Percentiles rank a stretch among this genome's conserved stretches.
phyloP scores from a whole-genome alignment of 2,113 vertebrate genomes.

The Heliornis fulica region DNA sequence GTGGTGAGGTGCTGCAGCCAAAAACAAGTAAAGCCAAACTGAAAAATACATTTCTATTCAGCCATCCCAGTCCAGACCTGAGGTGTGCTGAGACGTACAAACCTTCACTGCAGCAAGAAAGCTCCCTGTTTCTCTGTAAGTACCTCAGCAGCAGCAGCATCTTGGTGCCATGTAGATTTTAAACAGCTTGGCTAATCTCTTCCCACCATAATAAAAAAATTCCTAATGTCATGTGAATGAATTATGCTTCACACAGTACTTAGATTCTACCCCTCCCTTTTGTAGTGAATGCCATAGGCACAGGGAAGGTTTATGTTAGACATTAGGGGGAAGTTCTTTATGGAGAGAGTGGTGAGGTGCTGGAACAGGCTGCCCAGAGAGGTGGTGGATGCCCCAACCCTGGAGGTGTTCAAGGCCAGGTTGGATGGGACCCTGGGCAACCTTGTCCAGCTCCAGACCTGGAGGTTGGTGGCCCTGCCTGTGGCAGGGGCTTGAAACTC shows the following conservation, averaged over 20 bases:
- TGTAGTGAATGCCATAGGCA: accelerated
- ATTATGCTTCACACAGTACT: not conserved
- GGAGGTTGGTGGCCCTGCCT: no score
- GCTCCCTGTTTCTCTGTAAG: not conserved
- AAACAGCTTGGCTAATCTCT: not conserved
- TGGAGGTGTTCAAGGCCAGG: no score
- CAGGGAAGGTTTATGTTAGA: no score
- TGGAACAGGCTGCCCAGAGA: no score
- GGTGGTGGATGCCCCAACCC: no score
- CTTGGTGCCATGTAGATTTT: not conserved
- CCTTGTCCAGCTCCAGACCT: no score
- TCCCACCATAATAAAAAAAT: not conserved
- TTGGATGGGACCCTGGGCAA: no score
- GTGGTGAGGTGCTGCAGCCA: no score
- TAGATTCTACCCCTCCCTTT: no score
- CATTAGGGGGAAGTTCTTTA: no score
- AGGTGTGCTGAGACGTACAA: not conserved
- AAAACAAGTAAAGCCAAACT: not conserved
- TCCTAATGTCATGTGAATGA: accelerated
- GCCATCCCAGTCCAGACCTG: not conserved
- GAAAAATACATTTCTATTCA: not conserved
- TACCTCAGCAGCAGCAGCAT: not conserved
- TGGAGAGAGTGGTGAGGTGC: no score
- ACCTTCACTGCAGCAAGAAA: not conserved
- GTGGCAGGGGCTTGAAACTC: no score